Percentiles rank a stretch among this genome's conserved stretches.
Evolutionary conservation across 2,888 invertebrate species (phyloP).

Genomic region (Heteromurus nitidus): DNA sequence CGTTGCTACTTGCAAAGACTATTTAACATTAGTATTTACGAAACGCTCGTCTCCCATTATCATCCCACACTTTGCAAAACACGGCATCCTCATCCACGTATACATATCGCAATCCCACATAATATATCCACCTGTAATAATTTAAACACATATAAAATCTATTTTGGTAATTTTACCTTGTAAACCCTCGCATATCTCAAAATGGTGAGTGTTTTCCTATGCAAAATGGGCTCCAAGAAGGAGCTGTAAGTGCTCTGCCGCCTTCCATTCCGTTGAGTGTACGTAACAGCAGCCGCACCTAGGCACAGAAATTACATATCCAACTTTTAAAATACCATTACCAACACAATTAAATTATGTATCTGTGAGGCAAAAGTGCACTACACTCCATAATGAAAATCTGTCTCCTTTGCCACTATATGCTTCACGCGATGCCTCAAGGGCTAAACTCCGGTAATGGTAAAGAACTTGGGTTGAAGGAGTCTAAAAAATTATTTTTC

Average conservation of each 20-base stretch:
- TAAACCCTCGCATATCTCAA: constrained; percentile 70
- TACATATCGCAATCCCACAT: too few relatives aligned
- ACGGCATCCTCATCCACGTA: too few relatives aligned
- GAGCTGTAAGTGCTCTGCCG: constrained; percentile 71
- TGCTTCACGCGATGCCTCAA: background rate
- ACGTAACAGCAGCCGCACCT: constrained; percentile 72
- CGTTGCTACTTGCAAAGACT: too few relatives aligned
- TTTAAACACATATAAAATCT: too few relatives aligned
- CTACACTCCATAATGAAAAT: background rate
- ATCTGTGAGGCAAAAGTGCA: too few relatives aligned
- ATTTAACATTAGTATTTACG: too few relatives aligned
- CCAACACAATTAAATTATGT: background rate
- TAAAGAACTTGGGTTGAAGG: constrained; percentile 1
- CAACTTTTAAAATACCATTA: background rate
- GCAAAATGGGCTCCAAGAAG: constrained; percentile 68
- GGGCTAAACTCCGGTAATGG: constrained; percentile 3
- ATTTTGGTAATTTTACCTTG: too few relatives aligned
- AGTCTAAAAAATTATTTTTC: background rate
- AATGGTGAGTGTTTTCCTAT: constrained; percentile 68
- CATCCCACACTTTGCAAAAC: too few relatives aligned
- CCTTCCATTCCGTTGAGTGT: constrained; percentile 69
- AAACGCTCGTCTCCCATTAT: too few relatives aligned
- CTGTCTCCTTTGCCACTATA: background rate
- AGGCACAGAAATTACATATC: background rate
- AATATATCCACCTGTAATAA: too few relatives aligned